Conservation (phyloP, 2,797 vertebrate species). For the Discoglossus pictus region DNA sequence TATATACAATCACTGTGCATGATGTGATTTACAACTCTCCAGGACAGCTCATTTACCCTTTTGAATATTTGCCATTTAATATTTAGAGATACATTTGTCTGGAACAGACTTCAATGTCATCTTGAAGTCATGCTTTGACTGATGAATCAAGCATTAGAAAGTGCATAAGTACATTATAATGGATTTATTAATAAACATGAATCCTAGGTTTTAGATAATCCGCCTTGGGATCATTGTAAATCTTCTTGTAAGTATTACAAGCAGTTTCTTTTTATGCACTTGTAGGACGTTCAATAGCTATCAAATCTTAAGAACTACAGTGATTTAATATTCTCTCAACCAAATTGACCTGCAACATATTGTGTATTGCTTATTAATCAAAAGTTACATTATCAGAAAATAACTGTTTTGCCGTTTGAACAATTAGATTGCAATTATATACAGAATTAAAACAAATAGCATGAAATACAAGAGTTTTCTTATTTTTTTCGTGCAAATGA, state of each 20-base stretch:
- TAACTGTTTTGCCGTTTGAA: no score
- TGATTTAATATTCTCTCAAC: no score
- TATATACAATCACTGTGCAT: slow-evolving; percentile 16
- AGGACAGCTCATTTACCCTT: slow-evolving; percentile 36
- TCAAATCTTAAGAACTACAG: no score
- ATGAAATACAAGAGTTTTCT: no score
- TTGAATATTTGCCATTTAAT: slow-evolving; percentile 32
- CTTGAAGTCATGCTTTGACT: slow-evolving; percentile 28
- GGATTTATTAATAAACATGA: slow-evolving; percentile 44
- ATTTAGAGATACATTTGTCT: slow-evolving; percentile 34
- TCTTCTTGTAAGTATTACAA: not conserved
- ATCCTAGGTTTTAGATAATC: slow-evolving; percentile 20
- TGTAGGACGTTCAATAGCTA: not conserved
- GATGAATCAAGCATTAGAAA: slow-evolving; percentile 41
- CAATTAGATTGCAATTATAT: no score
- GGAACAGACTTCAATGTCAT: slow-evolving; percentile 39
- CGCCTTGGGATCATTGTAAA: not conserved
- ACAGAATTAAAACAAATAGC: no score
- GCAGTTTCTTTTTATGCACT: not conserved
- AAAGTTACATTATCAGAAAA: no score
- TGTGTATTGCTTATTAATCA: no score
- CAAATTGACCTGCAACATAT: no score
- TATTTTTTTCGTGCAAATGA: no score
- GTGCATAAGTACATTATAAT: slow-evolving; percentile 29
- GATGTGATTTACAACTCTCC: slow-evolving; percentile 24